A percentile compares a stretch with the other conserved stretches of the same genome.
Evolutionary conservation across 2,113 vertebrate genomes (phyloP).

Genomic region (Nicator chloris): DNA sequence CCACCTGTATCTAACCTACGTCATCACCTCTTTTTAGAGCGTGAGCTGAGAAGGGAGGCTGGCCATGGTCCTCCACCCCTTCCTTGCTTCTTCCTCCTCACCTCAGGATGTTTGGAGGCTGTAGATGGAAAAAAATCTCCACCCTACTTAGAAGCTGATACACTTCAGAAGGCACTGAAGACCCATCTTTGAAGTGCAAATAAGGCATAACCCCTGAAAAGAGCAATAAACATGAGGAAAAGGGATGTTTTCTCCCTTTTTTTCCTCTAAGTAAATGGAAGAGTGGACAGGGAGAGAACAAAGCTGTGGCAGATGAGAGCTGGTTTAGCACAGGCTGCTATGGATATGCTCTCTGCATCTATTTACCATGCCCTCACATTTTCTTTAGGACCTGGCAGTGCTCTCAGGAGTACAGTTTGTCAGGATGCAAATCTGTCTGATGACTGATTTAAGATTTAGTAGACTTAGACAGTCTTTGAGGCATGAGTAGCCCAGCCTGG

Average conservation of each 20-base stretch:
- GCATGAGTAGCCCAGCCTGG: neutral
- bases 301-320: neutral
- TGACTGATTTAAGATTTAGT: neutral
- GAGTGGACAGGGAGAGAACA: neutral
- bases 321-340: neutral
- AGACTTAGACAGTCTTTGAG: neutral
- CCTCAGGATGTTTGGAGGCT: neutral
- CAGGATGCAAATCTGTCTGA: neutral
- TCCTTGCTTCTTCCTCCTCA: neutral
- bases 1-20: neutral
- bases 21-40: neutral
- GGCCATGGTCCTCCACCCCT: neutral
- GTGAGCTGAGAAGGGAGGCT: neutral
- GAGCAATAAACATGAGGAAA: neutral
- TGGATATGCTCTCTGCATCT: neutral
- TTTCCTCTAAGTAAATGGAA: neutral
- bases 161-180: neutral
- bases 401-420: neutral
- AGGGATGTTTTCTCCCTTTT: neutral
- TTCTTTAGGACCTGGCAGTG: neutral
- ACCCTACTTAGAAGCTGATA: neutral
- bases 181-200: neutral
- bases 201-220: neutral
- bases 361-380: neutral
- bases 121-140: neutral